Base-by-base conservation (phyloP, 2,888 invertebrate genomes). In the Teleogryllus oceanicus region DNA sequence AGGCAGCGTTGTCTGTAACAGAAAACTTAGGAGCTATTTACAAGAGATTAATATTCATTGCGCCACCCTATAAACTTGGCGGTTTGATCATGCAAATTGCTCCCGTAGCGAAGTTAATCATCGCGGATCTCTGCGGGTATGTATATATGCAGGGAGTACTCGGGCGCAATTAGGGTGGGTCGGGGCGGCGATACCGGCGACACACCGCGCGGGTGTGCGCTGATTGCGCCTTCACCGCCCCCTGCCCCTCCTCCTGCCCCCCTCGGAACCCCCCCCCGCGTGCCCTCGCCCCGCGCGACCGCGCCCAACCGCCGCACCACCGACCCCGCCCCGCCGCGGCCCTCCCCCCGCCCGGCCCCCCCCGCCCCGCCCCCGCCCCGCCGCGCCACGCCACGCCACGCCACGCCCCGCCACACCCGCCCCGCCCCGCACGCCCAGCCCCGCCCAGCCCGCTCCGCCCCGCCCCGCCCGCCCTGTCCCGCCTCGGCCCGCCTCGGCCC, bases 1-100 rank as follows among this genome's bases (percentile, higher is more conserved):
- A 37, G 37, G 37, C 37, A 37, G 37, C 37, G 37, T 5, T 37
- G 37, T 18, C 62, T 62, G 62, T 62, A 62, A 62, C 62, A 62
- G 62, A 62, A 62, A 62, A 62, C 62, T 62, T 62, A 62, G 62
- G n/a, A 62, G n/a, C 62, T 62, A 62, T 62, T 62, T 62, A 62
- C 62, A 62, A 62, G 62, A 62, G 62, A 62, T 62, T 62, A 62
- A 62, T 62, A 62, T 62, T 62, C 62, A 62, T 62, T 62, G 62
- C n/a, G 62, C 62, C 62, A 18, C 62, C n/a, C 62, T n/a, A 62
- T 62, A 62, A 62, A 62, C 62, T 62, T 62, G 62, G 62, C 62
- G n/a, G 62, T 62, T 62, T 62, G 62, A 62, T 62, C 62, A 62
- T 62, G 62, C 62, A 62, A 62, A 62, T 62, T 62, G 62, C 62